Percentiles rank a stretch among this genome's conserved stretches.
Conservation (phyloP, 2,113 vertebrate species). For the Psammodynastes pulverulentus region DNA sequence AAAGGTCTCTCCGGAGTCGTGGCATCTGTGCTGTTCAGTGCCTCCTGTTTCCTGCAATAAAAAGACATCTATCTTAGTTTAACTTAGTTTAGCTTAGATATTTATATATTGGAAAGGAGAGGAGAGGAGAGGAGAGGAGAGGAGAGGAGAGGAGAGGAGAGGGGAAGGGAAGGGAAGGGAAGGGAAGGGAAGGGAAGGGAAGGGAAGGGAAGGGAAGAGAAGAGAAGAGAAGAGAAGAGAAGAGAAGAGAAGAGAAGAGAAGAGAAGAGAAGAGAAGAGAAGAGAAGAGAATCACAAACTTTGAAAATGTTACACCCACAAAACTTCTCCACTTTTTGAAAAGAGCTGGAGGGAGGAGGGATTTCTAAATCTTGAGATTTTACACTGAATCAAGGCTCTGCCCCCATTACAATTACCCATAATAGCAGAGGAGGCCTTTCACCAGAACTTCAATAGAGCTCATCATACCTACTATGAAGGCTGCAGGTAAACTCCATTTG, state of each 20-base stretch:
- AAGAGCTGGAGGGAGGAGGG: neutral
- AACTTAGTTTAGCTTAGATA: neutral
- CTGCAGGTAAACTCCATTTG: slow-evolving; percentile 44
- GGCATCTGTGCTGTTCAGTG: slow-evolving; percentile 82
- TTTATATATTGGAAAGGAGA: neutral
- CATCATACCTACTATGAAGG: slow-evolving; percentile 1
- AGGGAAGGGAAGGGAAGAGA: neutral
- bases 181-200: too few relatives aligned
- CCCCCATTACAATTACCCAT: neutral
- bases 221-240: neutral
- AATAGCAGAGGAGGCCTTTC: rapidly evolving
- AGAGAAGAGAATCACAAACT: neutral
- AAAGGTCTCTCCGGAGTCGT: slow-evolving; percentile 83
- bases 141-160: too few relatives aligned
- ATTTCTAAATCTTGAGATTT: neutral
- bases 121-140: too few relatives aligned
- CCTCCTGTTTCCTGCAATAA: slow-evolving; percentile 88
- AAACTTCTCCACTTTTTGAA: neutral
- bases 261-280: neutral
- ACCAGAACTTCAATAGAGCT: neutral
- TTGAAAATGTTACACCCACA: neutral
- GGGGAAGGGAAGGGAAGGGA: too few relatives aligned
- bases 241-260: neutral
- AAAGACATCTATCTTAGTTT: slow-evolving; percentile 27
- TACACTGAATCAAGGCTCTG: neutral